Evolutionary conservation across 2,797 vertebrate species (phyloP).

Genomic region (Karalla daura): DNA sequence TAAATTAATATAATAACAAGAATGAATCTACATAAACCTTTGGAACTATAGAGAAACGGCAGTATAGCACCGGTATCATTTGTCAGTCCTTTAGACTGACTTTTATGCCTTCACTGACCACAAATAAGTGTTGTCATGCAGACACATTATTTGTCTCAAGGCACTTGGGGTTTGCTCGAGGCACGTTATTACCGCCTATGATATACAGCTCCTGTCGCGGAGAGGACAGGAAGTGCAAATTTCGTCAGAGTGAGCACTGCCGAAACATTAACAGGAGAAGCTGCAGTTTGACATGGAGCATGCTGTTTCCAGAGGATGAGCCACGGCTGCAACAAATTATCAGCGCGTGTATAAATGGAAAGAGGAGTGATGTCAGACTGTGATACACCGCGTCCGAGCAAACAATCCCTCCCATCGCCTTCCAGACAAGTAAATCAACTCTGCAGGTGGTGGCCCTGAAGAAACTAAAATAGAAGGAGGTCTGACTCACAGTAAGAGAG

Average conservation of each 20-base stretch:
- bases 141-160: conserved; percentile 29
- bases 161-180: conserved; percentile 10
- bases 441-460: conserved; percentile 60
- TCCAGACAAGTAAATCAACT: conserved; percentile 60
- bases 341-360: conserved; percentile 46
- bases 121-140: conserved; percentile 12
- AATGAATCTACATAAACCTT: not conserved
- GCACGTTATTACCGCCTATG: conserved; percentile 20
- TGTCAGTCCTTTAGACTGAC: conserved; percentile 6
- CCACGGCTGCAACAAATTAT: conserved; percentile 49
- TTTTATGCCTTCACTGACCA: conserved; percentile 9
- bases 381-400: conserved; percentile 41
- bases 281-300: conserved; percentile 28
- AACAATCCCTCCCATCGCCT: conserved; percentile 43
- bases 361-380: conserved; percentile 53
- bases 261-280: conserved; percentile 38
- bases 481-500: conserved; percentile 30
- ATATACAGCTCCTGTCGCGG: conserved; percentile 11
- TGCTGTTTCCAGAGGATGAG: conserved; percentile 52
- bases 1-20: not conserved
- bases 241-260: conserved; percentile 4
- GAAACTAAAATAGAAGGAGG: conserved; percentile 39
- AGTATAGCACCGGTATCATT: not conserved
- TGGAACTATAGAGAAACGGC: not conserved
- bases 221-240: conserved; percentile 14